These are phyloP conservation scores for Stegodyphus mimosarum DNA, from an alignment of 1,140 invertebrate genomes.

Conservation along the genomic window DNA sequence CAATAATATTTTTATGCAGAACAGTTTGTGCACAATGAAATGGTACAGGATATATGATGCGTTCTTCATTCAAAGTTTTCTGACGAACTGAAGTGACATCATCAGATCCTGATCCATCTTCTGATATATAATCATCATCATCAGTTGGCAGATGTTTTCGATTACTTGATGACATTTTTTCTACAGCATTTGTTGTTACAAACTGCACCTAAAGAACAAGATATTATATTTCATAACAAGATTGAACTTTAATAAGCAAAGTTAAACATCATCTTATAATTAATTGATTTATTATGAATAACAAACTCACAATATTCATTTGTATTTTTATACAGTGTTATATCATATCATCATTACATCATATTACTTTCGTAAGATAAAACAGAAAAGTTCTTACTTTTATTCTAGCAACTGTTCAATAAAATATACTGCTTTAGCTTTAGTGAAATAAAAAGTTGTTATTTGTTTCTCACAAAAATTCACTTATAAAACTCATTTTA, in stretches of 20 bases:
- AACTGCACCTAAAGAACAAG: slow-evolving; percentile 33
- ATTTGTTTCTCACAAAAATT: too few relatives aligned
- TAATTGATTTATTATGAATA: too few relatives aligned
- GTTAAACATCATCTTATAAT: too few relatives aligned
- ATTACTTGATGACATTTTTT: slow-evolving; percentile 9
- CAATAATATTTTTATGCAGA: not conserved
- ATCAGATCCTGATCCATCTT: slow-evolving; percentile 56
- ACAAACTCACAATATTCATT: too few relatives aligned
- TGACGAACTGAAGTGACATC: not conserved
- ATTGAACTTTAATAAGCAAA: not conserved
- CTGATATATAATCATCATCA: slow-evolving; percentile 56
- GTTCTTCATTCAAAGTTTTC: slow-evolving; percentile 12
- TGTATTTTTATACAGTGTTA: too few relatives aligned
- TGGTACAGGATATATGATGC: slow-evolving; percentile 35
- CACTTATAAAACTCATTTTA: too few relatives aligned
- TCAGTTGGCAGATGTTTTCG: slow-evolving; percentile 35
- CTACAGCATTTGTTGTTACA: slow-evolving; percentile 22
- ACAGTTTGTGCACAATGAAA: slow-evolving; percentile 13
- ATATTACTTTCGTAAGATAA: too few relatives aligned
- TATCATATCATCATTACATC: too few relatives aligned
- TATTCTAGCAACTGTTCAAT: too few relatives aligned
- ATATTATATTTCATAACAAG: not conserved
- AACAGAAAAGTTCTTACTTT: too few relatives aligned
- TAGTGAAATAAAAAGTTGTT: too few relatives aligned
- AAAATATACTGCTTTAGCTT: too few relatives aligned